phyloP scores from a whole-genome alignment of 2,113 vertebrate genomes.

The Syngnathus scovelli region DNA sequence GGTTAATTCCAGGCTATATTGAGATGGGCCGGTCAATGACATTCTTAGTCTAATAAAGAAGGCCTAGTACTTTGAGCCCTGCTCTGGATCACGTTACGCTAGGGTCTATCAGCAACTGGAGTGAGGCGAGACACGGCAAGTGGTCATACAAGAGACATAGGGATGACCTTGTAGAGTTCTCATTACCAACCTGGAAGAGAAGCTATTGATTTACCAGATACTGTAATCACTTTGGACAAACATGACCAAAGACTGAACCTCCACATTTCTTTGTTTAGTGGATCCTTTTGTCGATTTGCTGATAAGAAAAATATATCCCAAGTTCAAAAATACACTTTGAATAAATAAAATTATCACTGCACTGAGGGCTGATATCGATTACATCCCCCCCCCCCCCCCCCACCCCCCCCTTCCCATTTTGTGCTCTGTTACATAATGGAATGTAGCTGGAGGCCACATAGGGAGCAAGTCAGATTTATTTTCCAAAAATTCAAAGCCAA shows the following conservation, averaged over 20 bases:
- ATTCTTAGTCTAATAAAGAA: conserved; percentile 23
- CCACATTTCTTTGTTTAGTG: background rate
- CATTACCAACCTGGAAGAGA: conserved; percentile 1
- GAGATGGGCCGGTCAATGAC: conserved; percentile 33
- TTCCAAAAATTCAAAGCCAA: too few relatives aligned
- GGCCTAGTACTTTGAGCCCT: conserved; percentile 4
- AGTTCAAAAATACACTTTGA: background rate
- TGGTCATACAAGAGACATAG: background rate
- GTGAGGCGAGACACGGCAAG: background rate
- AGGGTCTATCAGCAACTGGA: conserved; percentile 9
- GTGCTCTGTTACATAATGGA: background rate
- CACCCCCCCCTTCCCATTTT: background rate
- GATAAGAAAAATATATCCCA: background rate
- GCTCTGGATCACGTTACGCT: conserved; percentile 26
- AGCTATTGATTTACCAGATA: conserved; percentile 6
- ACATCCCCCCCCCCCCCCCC: too few relatives aligned
- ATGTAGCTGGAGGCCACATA: background rate
- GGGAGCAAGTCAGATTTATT: too few relatives aligned
- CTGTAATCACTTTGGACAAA: background rate
- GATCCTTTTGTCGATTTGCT: background rate
- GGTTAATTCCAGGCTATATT: conserved; percentile 39
- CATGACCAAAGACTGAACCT: background rate
- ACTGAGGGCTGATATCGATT: background rate
- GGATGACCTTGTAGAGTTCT: background rate
- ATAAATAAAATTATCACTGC: background rate